Base-by-base conservation (phyloP, 2,797 vertebrate species). In the Scolopax rusticola region DNA sequence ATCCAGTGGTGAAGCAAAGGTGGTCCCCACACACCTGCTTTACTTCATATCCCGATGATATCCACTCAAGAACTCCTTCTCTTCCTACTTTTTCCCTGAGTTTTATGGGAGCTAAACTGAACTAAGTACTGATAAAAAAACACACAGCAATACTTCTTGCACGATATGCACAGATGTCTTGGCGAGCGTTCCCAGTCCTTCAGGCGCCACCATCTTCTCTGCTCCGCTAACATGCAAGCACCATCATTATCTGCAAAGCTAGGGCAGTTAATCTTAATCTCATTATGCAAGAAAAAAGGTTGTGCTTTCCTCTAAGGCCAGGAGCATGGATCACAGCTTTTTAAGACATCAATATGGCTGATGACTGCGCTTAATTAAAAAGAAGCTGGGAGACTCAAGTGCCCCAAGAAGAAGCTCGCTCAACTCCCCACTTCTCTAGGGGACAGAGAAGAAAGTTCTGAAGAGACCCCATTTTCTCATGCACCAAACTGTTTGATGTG, bases 261-360 rank as follows among this genome's bases (percentile, higher is more conserved):
- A 12, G 33, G 61, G 50, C 81, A 65, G 33, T 93, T 90, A 40
- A 96, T 91, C 94, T 94, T 80, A 17, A 64, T 48, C 91, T 81
- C 28, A 38, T 75, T 48, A 87, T 38, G 36, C 25, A 50, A 54
- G 19, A 32, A 51, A 75, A 71, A 54, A 38, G 18, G 33, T 28
- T 78, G 50, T 80, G 80, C 64, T 90, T 80, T 73, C 81, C 77
- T 95, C 71, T n/a, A 73, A 95, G 64, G 57, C 80, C 86, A 73
- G 41, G 45, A 78, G 45, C 50, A 21, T 2, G 16, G 67, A 90
- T 79, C 71, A 61, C 51, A 45, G 60, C 13, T 47, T 53, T 87
- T 80, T 14, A 51, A 86, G 59, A 77, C 20, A 63, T 63, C 6
- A 8, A 63, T 50, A 61, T 4, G 48, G 57, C 64, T 59, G 63